Percentiles rank a stretch among this genome's conserved stretches.
Conservation (phyloP, 2,888 invertebrate species). For the Troilus luridus region DNA sequence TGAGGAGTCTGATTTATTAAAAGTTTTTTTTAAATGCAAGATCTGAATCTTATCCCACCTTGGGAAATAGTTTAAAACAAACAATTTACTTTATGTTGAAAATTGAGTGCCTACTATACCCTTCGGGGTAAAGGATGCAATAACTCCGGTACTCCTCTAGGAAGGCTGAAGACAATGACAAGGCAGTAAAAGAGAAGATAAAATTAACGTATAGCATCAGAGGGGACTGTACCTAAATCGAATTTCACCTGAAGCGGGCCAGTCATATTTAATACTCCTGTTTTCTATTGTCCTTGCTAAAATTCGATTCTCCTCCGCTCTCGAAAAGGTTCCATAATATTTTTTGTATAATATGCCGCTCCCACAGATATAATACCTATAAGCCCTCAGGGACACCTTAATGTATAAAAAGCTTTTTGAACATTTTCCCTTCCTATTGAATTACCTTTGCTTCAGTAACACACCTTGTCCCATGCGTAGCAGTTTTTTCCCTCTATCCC, state of each 20-base stretch:
- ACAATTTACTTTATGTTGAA: background rate
- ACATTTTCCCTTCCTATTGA: background rate
- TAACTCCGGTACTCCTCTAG: background rate
- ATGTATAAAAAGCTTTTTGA: slow-evolving; percentile 12
- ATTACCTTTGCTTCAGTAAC: background rate
- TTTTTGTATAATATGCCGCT: background rate
- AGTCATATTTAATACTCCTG: slow-evolving; percentile 21
- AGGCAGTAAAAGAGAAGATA: background rate
- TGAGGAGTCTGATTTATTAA: no score
- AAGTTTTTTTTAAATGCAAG: background rate
- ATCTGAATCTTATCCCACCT: background rate
- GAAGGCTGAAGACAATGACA: background rate
- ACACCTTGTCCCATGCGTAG: background rate
- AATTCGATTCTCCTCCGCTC: background rate
- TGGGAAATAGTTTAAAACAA: background rate
- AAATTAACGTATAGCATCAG: background rate
- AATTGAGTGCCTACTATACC: background rate
- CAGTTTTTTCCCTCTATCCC: background rate
- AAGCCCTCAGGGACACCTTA: background rate
- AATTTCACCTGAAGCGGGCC: background rate
- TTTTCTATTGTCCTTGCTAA: background rate
- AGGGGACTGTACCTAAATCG: background rate
- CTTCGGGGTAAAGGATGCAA: background rate
- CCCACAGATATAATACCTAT: background rate
- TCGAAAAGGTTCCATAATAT: background rate